Base-by-base conservation (phyloP, 2,888 invertebrate species). In the Mamestra brassicae region DNA sequence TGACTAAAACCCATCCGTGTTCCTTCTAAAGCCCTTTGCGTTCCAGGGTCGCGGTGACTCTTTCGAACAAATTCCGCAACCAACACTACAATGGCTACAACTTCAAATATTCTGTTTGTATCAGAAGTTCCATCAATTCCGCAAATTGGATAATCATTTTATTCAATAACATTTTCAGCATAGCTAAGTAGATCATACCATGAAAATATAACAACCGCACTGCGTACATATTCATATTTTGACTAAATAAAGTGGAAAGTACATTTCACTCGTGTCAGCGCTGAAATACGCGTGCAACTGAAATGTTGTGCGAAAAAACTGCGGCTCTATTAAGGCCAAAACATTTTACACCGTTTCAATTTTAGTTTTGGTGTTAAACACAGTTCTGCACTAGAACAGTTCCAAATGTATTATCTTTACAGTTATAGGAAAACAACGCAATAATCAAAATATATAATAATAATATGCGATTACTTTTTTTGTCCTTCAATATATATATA, bases 161-260 rank as follows among this genome's bases (percentile, higher is more conserved):
- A 1, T 6, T 4, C 45, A 36, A 36, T n/a, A 38, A 64, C 2
- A 26, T 64, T 60, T 62, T 57, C 52, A 36, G 7, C 26, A 64
- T 38, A 61, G 11, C 34, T 47, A 26, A 54, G 26, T 63, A 26
- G 50, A 69, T 47, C 10, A 45, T 58, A 47, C 38, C 62, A 45
- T 80, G 36, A 64, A 77, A 83, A 67, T 26, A 5, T 66, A 45
- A 70, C 58, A 67, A 73, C 73, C 74, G 78, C 86, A 84, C 55
- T 85, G 76, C 81, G 63, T 63, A 71, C 26, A 55, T 73, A 72
- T 80, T 78, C 71, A 74, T 84, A 81, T 78, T 73, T 84, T 78
- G 78, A 67, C 38, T 47, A 64, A 86, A 74, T 80, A 84, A 78
- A 76, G 71, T 71, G 63, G 52, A 69, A 72, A 77, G 63, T 64